Evolutionary conservation across 2,113 vertebrate species (phyloP), one percentile per base, ranked within the genome.

Genomic region (Ailurus styani): DNA sequence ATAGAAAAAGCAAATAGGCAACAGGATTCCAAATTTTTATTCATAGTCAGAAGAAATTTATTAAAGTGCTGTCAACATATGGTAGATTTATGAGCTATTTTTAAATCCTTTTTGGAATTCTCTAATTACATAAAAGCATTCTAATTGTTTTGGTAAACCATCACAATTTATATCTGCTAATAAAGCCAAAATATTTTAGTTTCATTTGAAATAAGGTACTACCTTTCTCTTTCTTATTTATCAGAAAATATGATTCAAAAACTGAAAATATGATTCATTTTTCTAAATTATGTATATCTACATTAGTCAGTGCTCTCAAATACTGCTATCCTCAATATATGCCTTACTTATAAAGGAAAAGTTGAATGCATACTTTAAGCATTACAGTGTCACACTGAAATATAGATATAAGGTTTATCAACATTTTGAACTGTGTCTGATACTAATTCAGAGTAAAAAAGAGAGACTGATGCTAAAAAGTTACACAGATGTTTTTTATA

Each of bases 71-170:
- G 87, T 95, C 88, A 97, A 96, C 42, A 97, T 12, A 29, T 62
- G 52, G 87, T 89, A 97, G 90, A 98, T 98, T 98, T 98, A 98
- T 42, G 27, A 97, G 90, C 78, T 97, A 97, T 97, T 97, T 95
- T 86, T 87, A 97, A 96, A 81, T 72, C 81, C 37, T 97, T 95
- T 96, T 95, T 91, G 87, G 84, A 98, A 97, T 97, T 98, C 86
- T 95, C 68, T 97, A 91, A 96, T 97, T 93, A 97, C 40, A 94
- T 97, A 96, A 97, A 97, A 97, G 84, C 94, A 88, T 85, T 96
- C 87, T 91, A 87, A 90, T 17, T 95, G 75, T 62, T 87, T 17
- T 97, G 93, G 75, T 97, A 98, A 97, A 96, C 17, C 54, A 97
- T 93, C 47, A 94, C 77, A 96, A 97, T 96, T 88, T 83, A 95